Conservation (phyloP, 2,888 invertebrate species). For the Salpingus planirostris region DNA sequence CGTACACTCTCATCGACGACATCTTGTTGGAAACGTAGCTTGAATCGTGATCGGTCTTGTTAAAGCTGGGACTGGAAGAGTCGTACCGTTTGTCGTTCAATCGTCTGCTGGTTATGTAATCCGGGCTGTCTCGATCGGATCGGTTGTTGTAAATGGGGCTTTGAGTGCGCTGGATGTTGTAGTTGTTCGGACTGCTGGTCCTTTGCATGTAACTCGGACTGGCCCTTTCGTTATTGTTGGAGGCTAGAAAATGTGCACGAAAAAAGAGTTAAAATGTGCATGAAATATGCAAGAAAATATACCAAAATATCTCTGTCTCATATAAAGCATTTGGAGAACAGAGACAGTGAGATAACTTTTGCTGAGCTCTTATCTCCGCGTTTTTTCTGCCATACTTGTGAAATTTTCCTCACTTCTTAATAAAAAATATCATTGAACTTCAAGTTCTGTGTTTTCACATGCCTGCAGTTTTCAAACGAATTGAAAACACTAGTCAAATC, state of each 20-base stretch:
- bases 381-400: no score
- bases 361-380: no score
- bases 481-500: no score
- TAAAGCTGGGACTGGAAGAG: constrained; percentile 32
- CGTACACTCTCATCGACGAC: constrained; percentile 33
- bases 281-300: no score
- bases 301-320: no score
- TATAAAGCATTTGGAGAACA: no score
- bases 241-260: no score
- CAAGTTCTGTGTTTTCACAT: no score
- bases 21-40: constrained; percentile 31
- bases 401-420: no score
- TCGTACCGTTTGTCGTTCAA: constrained; percentile 34
- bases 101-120: constrained; percentile 35
- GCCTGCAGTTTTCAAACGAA: no score
- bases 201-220: constrained; percentile 35
- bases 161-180: constrained; percentile 21
- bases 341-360: constrained; percentile 9
- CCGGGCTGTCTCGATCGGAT: constrained; percentile 35
- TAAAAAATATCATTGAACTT: no score
- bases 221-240: constrained; percentile 11
- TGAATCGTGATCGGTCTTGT: constrained; percentile 27
- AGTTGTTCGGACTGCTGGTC: constrained; percentile 30
- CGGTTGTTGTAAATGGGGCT: constrained; percentile 31
- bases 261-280: no score